Evolutionary conservation across 1,140 invertebrate genomes (phyloP).

Genomic region (Forficula auricularia): DNA sequence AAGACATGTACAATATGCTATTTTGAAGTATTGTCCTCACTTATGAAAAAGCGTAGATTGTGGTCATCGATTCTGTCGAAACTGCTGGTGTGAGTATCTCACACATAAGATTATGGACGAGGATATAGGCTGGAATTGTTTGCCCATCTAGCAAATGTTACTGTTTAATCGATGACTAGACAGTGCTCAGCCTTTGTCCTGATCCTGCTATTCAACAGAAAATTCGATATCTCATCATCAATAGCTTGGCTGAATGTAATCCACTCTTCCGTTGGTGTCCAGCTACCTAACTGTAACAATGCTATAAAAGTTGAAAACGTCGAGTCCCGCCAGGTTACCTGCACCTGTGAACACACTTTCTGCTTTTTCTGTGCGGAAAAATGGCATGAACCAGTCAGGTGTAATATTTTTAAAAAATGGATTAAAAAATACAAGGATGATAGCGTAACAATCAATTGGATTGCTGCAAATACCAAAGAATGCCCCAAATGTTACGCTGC

Average conservation of each 20-base stretch:
- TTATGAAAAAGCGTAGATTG: too few species aligned
- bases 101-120: conserved; percentile 55
- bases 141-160: conserved; percentile 37
- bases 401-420: too few species aligned
- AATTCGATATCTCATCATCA: conserved; percentile 56
- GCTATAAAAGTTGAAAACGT: conserved; percentile 45
- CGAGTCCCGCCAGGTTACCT: conserved; percentile 43
- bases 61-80: conserved; percentile 47
- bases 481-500: conserved; percentile 60
- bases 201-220: conserved; percentile 45
- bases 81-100: conserved; percentile 52
- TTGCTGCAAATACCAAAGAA: conserved; percentile 54
- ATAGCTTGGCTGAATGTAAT: conserved; percentile 63
- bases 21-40: too few species aligned
- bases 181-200: conserved; percentile 43
- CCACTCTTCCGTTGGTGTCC: conserved; percentile 53
- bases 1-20: too few species aligned
- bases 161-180: conserved; percentile 50
- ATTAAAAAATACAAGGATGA: too few species aligned
- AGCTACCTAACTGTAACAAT: conserved; percentile 47
- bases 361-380: conserved; percentile 36
- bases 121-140: conserved; percentile 44
- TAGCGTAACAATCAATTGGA: too few species aligned
- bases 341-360: conserved; percentile 44
- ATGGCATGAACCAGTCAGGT: too few species aligned